phyloP scores from a whole-genome alignment of 2,888 invertebrate genomes.

The Ischnus inquisitorius region DNA sequence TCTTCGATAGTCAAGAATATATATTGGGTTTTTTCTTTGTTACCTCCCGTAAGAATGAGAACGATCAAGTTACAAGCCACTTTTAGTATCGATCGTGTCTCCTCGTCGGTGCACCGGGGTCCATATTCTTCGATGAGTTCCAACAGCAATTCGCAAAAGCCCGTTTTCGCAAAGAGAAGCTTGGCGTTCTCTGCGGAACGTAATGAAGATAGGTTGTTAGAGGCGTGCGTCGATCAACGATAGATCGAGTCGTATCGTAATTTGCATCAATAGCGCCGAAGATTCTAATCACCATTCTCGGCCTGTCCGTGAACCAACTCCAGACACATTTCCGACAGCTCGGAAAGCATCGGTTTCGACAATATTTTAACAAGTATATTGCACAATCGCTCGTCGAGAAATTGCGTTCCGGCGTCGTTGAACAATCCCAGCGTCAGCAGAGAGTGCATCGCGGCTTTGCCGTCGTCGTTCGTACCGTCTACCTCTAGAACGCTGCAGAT shows the following conservation, averaged over 20 bases:
- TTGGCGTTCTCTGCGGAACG: constrained; percentile 91
- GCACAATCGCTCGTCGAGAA: constrained; percentile 87
- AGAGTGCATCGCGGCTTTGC: constrained; percentile 86
- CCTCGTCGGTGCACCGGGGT: constrained; percentile 88
- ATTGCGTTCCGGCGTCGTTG: constrained; percentile 84
- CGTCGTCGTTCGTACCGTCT: constrained; percentile 83
- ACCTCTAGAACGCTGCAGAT: constrained; percentile 86
- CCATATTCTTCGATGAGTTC: constrained; percentile 91
- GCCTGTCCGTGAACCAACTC: constrained; percentile 92
- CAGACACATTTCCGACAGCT: constrained; percentile 91
- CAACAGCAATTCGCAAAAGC: constrained; percentile 92
- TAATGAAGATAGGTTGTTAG: constrained; percentile 42
- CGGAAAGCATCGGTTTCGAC: constrained; percentile 89
- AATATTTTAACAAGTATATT: constrained; percentile 89
- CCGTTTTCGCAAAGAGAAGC: constrained; percentile 90
- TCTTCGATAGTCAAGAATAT: too few species aligned
- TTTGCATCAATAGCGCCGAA: constrained; percentile 30
- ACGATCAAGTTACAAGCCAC: constrained; percentile 95
- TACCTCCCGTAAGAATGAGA: constrained; percentile 94
- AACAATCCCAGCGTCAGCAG: constrained; percentile 86
- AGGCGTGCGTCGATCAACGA: constrained; percentile 27
- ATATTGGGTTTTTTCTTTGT: constrained; percentile 50
- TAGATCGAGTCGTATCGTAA: neutral
- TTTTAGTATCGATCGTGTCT: constrained; percentile 90
- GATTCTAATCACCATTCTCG: constrained; percentile 89